Base-by-base conservation (phyloP, 2,888 invertebrate species). In the Eledona agricola region DNA sequence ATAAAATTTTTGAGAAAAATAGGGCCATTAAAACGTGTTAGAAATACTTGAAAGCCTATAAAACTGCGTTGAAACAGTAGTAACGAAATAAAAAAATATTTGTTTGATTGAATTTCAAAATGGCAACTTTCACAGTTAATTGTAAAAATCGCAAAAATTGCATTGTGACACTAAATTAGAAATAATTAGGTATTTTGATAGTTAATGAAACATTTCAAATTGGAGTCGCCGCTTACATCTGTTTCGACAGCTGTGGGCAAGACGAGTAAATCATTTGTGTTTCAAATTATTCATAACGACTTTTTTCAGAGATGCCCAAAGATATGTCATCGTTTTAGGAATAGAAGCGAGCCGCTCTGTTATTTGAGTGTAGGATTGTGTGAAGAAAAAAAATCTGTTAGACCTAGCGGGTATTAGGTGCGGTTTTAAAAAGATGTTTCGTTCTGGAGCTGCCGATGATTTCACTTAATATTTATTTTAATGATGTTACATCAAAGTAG, bases 281-380 rank as follows among this genome's bases (percentile, higher is more conserved):
- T 9, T 17, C 17, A 32, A 16, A 32, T 32, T 34, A 34, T 34
- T 20, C 20, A 34, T 34, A 6, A 15, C 16, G 9, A 26, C 19
- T 10, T 34, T 34, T 34, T 34, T 34, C 9, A 19, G 7, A 6
- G 29, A 17, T n/a, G n/a, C n/a, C n/a, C n/a, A n/a, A n/a, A n/a
- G n/a, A 34, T 19, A 34, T 34, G 34, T 34, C 34, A 34, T 34
- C 34, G 12, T 34, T 34, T 34, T 34, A 11, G 20, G 34, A 20
- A 20, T 34, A 19, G 3, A 4, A 34, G 10, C 20, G 20, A 34
- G 34, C 34, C 34, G 34, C 34, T 9, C 34, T 34, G 17, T 34
- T 34, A 34, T 34, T 34, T 31, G 6, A 2, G 9, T 13, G 1
- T 7, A 1, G 4, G 34, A 20, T 9, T 20, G 34, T 34, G 34